Evolutionary conservation across 2,113 vertebrate species (phyloP), one percentile per base, ranked within the genome.

Genomic region (Lutjanus erythropterus): DNA sequence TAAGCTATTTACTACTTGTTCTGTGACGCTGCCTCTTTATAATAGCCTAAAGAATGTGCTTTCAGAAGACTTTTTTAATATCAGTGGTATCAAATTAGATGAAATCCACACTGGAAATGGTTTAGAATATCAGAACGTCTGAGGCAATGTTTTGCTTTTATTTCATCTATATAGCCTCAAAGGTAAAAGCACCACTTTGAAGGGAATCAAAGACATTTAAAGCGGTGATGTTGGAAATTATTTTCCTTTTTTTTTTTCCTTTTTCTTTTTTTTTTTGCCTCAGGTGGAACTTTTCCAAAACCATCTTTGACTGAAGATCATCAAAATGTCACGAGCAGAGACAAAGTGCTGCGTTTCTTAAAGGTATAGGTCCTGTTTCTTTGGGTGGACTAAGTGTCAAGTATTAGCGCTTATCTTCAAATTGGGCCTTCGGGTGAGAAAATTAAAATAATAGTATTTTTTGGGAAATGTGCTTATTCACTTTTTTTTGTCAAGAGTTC

Each of bases 1-100:
- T 1, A 71, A 88, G 80, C 77, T 92, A 82, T 81, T 88, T 88
- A 87, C 44, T 82, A 79, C 62, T 84, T 70, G 84, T 83, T 89
- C 80, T 91, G 86, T 90, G 84, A 89, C 18, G 85, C 84, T 86
- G 89, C 91, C 87, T 90, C 88, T 87, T 89, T 77, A 75, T 81
- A 78, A 78, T 79, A 66, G 74, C 74, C 47, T 85, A 53, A 87
- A 84, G 83, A 88, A 88, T 86, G 84, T 86, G 85, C 80, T 87
- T 82, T 77, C 15, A 82, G 44, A 75, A 77, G 50, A 58, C 39
- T 77, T 50, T 68, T 46, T 47, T 29, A 52, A 56, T 59, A 74
- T 80, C 60, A 11, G 31, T 78, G 23, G 52, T 67, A 72, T 76
- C 21, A 58, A 68, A 78, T 68, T 42, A 77, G 73, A 91, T 55